These are phyloP conservation scores for Sprattus sprattus DNA, from an alignment of 2,113 vertebrate genomes.

Conservation along the genomic window DNA sequence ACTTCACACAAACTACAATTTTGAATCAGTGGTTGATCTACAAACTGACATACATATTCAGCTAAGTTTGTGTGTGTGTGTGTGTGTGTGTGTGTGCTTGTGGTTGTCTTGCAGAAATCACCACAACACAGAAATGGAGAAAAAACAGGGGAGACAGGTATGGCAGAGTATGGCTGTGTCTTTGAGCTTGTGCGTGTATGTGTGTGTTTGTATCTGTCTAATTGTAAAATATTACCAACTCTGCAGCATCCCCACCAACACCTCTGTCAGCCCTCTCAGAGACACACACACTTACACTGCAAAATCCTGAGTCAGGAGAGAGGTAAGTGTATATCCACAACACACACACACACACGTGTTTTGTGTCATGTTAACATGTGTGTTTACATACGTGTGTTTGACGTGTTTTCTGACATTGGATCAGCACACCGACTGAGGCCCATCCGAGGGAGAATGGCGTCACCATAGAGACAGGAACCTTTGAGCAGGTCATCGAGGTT, in stretches of 20 bases:
- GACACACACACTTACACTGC: too few species aligned
- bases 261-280: too few species aligned
- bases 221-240: too few species aligned
- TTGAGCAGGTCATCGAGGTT: conserved; percentile 1
- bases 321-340: neutral
- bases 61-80: neutral
- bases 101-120: neutral
- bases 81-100: too few species aligned
- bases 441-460: neutral
- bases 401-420: neutral
- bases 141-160: neutral
- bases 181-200: neutral
- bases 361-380: neutral
- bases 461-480: neutral
- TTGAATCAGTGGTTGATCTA: neutral
- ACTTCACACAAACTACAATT: neutral
- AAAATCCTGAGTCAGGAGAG: too few species aligned
- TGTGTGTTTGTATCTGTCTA: neutral
- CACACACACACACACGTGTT: neutral
- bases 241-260: too few species aligned
- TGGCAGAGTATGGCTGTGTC: neutral
- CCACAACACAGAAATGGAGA: neutral
- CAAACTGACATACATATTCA: neutral
- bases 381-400: neutral
- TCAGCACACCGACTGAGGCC: neutral